A percentile compares a stretch with the other conserved stretches of the same genome.
These are phyloP conservation scores for Oceanodroma tethys DNA, from an alignment of 2,113 vertebrate genomes.

Conservation along the genomic window DNA sequence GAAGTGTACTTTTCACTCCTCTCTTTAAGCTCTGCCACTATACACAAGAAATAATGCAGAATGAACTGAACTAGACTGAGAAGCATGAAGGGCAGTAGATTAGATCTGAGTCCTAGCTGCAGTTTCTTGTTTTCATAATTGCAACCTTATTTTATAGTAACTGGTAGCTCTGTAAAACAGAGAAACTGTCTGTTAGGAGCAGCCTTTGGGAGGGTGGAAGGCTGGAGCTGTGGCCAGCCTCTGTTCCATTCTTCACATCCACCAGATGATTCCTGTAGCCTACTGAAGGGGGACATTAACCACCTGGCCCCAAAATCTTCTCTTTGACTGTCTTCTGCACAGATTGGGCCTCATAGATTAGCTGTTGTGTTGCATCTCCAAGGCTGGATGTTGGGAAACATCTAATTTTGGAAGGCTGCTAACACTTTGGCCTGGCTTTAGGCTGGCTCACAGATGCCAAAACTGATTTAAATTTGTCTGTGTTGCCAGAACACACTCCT, in stretches of 20 bases:
- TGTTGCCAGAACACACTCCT: not conserved
- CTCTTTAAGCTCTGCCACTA: not conserved
- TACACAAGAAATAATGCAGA: not conserved
- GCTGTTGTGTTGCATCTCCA: not conserved
- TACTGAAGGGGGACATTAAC: not conserved
- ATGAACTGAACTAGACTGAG: not conserved
- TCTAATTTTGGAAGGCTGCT: not conserved
- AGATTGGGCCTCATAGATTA: not conserved
- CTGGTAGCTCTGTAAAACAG: not conserved
- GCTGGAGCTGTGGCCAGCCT: rapidly evolving
- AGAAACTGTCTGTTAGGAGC: not conserved
- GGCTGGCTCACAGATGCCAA: not conserved
- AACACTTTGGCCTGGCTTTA: not conserved
- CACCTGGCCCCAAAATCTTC: not conserved
- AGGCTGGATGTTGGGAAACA: not conserved
- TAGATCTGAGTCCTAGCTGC: not conserved
- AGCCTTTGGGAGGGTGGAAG: not conserved
- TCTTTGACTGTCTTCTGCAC: not conserved
- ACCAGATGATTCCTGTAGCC: not conserved
- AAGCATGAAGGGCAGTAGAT: not conserved
- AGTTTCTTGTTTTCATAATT: not conserved
- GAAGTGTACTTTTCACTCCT: not conserved
- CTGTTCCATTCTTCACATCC: not conserved
- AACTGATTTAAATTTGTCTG: not conserved
- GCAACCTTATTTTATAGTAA: not conserved